Evolutionary conservation across 2,888 invertebrate species (phyloP).

Genomic region (Acleris sparsana): DNA sequence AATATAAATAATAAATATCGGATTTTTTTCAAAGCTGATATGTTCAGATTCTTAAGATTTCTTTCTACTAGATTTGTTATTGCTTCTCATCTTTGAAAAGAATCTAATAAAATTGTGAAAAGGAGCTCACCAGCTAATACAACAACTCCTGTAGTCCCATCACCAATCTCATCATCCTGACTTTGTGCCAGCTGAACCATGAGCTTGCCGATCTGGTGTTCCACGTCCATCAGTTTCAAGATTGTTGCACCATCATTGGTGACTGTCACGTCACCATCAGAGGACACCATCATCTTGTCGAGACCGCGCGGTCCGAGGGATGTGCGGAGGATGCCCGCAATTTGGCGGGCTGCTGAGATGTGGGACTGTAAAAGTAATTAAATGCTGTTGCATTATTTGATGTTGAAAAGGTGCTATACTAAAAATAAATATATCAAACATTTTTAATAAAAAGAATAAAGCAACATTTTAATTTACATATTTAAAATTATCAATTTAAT

Average conservation of each 20-base stretch:
- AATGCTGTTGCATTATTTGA: too few species aligned
- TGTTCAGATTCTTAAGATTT: too few species aligned
- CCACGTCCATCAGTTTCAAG: slow-evolving; percentile 98
- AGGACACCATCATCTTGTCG: slow-evolving; percentile 98
- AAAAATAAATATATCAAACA: too few species aligned
- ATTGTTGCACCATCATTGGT: slow-evolving; percentile 99
- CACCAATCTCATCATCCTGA: slow-evolving; percentile 99
- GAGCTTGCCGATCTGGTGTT: slow-evolving; percentile 98
- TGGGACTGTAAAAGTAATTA: slow-evolving; percentile 92
- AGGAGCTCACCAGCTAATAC: slow-evolving; percentile 84
- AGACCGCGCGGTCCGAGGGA: slow-evolving; percentile 98
- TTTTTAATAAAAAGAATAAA: too few species aligned
- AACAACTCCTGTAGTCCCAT: slow-evolving; percentile 99
- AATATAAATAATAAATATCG: too few species aligned
- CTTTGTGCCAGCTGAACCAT: slow-evolving; percentile 99
- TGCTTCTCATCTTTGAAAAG: too few species aligned
- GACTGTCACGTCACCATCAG: slow-evolving; percentile 98
- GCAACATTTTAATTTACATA: too few species aligned
- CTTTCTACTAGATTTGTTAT: too few species aligned
- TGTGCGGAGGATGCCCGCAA: slow-evolving; percentile 94
- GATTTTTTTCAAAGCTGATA: too few species aligned
- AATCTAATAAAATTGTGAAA: too few species aligned
- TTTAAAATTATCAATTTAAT: too few species aligned
- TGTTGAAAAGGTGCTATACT: too few species aligned
- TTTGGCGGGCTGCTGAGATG: slow-evolving; percentile 97